Conservation (phyloP, 2,888 invertebrate species). For the Plutella xylostella region DNA sequence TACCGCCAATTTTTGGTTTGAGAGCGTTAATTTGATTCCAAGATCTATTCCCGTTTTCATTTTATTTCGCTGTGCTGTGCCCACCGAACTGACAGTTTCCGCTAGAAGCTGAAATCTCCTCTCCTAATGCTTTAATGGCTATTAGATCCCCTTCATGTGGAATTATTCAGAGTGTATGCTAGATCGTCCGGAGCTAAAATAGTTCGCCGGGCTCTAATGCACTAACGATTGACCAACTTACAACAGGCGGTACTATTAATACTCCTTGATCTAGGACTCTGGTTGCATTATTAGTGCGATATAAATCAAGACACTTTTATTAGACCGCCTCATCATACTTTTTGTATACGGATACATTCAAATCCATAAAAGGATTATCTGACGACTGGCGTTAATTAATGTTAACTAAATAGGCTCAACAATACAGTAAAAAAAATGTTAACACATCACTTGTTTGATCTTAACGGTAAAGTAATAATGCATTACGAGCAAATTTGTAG, state of each 20-base stretch:
- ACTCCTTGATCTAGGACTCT: neutral
- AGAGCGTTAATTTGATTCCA: no score
- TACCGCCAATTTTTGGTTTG: no score
- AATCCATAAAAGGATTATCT: no score
- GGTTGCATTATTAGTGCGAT: neutral
- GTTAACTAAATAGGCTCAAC: no score
- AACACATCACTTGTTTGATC: no score
- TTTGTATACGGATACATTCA: no score
- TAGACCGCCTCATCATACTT: no score
- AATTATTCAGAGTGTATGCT: conserved; percentile 8
- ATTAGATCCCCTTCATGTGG: neutral
- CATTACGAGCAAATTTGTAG: neutral
- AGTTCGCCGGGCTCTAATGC: conserved; percentile 31
- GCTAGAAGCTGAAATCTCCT: conserved; percentile 1
- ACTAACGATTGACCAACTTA: conserved; percentile 32
- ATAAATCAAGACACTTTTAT: neutral
- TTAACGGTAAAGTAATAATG: neutral
- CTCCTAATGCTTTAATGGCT: neutral
- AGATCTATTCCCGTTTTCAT: no score
- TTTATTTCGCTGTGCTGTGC: no score
- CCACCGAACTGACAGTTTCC: no score
- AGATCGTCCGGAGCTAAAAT: conserved; percentile 45
- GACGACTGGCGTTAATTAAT: no score
- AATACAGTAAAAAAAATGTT: no score
- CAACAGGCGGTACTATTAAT: neutral